phyloP scores from a whole-genome alignment of 1,140 invertebrate species.

The Zaprionus africanus region DNA sequence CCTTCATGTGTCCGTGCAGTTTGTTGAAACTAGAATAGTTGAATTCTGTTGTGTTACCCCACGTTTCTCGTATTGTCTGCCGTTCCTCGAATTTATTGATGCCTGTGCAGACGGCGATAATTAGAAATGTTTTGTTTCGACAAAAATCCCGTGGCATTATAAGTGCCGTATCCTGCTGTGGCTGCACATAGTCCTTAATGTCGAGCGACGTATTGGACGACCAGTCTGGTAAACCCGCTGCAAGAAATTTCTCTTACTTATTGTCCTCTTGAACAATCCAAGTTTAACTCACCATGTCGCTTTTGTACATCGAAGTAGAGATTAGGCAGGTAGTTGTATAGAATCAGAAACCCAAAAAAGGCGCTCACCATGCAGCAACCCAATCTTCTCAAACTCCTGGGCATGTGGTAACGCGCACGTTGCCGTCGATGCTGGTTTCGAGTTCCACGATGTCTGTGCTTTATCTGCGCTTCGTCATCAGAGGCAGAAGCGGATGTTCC shows the following conservation, averaged over 20 bases:
- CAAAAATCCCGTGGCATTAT: slow-evolving; percentile 88
- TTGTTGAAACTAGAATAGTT: slow-evolving; percentile 85
- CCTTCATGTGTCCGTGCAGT: slow-evolving; percentile 65
- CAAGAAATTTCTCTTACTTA: slow-evolving; percentile 15
- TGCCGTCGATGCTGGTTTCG: slow-evolving; percentile 37
- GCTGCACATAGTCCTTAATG: slow-evolving; percentile 88
- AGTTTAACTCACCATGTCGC: slow-evolving; percentile 45
- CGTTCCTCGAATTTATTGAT: slow-evolving; percentile 88
- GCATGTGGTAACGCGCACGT: slow-evolving; percentile 37
- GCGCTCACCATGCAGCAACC: slow-evolving; percentile 36
- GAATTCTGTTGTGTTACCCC: slow-evolving; percentile 87
- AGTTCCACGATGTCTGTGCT: slow-evolving; percentile 24
- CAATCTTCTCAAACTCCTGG: slow-evolving; percentile 42
- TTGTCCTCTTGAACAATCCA: neutral
- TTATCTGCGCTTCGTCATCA: slow-evolving; percentile 45
- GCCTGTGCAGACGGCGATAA: slow-evolving; percentile 91
- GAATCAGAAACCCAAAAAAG: slow-evolving; percentile 28
- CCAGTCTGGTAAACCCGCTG: slow-evolving; percentile 87
- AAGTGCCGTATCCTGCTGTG: slow-evolving; percentile 88
- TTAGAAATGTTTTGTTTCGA: slow-evolving; percentile 86
- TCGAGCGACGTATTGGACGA: slow-evolving; percentile 89
- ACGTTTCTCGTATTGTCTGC: slow-evolving; percentile 91
- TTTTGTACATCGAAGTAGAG: slow-evolving; percentile 57
- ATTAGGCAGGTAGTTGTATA: slow-evolving; percentile 59
- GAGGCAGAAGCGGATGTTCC: slow-evolving; percentile 23